phyloP scores from a whole-genome alignment of 1,140 invertebrate genomes.

The Trichomalopsis sarcophagae region DNA sequence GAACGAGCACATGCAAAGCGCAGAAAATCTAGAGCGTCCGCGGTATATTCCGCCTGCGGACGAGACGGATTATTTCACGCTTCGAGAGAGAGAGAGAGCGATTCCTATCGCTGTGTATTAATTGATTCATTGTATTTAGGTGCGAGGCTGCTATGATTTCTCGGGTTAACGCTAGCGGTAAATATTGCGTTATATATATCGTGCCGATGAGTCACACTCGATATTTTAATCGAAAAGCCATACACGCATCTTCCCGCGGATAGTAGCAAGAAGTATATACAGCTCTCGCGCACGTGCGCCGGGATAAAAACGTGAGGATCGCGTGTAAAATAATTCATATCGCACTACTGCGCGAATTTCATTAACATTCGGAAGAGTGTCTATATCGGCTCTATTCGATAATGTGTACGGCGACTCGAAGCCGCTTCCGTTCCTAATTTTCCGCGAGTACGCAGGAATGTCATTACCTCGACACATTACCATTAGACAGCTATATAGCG shows the following conservation, averaged over 20 bases:
- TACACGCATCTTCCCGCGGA: background rate
- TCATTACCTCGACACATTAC: conserved; percentile 29
- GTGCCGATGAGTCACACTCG: background rate
- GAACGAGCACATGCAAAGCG: conserved; percentile 20
- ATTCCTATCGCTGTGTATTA: background rate
- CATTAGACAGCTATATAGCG: background rate
- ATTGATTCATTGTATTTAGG: background rate
- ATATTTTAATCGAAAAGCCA: background rate
- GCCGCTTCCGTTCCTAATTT: conserved; percentile 35
- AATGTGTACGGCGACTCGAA: background rate
- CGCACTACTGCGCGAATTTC: no score
- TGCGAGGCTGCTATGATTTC: background rate
- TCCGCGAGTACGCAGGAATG: conserved; percentile 16
- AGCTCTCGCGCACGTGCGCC: no score
- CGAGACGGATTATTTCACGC: conserved; percentile 3
- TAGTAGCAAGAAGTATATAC: background rate
- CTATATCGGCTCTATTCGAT: background rate
- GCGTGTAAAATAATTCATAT: background rate
- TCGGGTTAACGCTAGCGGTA: no score
- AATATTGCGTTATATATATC: no score
- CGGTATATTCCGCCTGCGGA: background rate
- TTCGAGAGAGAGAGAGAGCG: background rate
- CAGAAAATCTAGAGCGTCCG: conserved; percentile 40
- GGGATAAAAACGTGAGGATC: conserved; percentile 33
- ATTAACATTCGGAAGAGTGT: background rate